Percentiles rank a stretch among this genome's conserved stretches.
phyloP scores from a whole-genome alignment of 2,113 vertebrate genomes.

The Catharus bicknelli region DNA sequence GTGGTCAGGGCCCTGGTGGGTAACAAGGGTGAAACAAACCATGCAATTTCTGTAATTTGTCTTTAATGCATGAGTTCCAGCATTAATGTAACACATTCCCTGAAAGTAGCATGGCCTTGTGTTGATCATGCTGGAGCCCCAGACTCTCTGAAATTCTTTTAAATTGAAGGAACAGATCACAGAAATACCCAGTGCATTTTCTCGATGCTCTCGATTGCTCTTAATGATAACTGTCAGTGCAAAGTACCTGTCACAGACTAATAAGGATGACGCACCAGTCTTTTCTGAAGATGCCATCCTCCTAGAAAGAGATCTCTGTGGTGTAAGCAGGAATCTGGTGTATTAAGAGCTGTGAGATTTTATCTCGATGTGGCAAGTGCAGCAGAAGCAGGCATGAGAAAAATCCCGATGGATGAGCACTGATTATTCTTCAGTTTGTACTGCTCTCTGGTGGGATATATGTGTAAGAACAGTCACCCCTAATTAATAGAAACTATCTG shows the following conservation, averaged over 20 bases:
- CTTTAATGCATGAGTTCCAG: not conserved
- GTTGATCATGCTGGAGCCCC: not conserved
- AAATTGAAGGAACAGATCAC: not conserved
- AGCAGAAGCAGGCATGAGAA: not conserved
- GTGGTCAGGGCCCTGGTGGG: not conserved
- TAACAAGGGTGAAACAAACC: not conserved
- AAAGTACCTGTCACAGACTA: not conserved
- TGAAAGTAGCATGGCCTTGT: not conserved
- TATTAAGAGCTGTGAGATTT: not conserved
- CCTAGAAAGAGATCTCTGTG: not conserved
- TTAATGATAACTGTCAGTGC: not conserved
- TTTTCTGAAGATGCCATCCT: not conserved
- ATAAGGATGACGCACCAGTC: not conserved
- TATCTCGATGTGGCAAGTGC: not conserved
- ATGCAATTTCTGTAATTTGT: not conserved
- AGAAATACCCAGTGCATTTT: not conserved
- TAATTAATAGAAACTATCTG: not conserved
- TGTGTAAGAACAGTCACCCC: not conserved
- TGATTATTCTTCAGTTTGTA: slow-evolving; percentile 36
- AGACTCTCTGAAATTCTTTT: not conserved
- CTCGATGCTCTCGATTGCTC: not conserved
- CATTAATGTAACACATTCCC: not conserved
- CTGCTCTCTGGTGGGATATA: slow-evolving; percentile 45
- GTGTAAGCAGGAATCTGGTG: not conserved
- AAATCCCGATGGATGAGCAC: not conserved